phyloP scores from a whole-genome alignment of 2,888 invertebrate species.

The Zaprionus lineosus region DNA sequence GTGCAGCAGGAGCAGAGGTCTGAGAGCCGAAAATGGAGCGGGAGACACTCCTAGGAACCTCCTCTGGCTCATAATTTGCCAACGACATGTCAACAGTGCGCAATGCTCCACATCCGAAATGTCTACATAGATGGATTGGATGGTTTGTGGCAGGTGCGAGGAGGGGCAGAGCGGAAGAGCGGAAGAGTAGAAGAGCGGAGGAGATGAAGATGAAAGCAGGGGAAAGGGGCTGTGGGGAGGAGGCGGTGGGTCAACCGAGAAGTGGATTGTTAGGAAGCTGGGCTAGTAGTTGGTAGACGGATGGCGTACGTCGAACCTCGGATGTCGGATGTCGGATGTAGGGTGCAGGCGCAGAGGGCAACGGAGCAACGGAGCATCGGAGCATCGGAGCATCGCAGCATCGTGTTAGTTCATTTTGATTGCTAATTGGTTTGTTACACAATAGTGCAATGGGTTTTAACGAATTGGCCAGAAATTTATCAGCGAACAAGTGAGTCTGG shows the following conservation, averaged over 20 bases:
- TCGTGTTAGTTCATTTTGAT: conserved; percentile 82
- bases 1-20: too few species aligned
- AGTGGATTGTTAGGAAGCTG: too few species aligned
- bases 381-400: too few species aligned
- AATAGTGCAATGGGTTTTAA: conserved; percentile 78
- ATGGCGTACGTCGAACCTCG: too few species aligned
- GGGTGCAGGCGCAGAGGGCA: conserved; percentile 24
- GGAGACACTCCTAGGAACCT: too few species aligned
- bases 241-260: too few species aligned
- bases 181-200: too few species aligned
- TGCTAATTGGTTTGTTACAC: conserved; percentile 82
- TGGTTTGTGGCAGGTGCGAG: conserved; percentile 9
- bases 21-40: too few species aligned
- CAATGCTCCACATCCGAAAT: conserved; percentile 57
- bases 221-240: too few species aligned
- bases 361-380: conserved; percentile 16
- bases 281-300: too few species aligned
- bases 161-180: not conserved
- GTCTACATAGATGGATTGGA: conserved; percentile 27
- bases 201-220: not conserved
- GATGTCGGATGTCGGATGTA: too few species aligned
- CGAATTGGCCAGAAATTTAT: conserved; percentile 74
- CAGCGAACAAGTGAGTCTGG: conserved; percentile 45
- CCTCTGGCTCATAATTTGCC: conserved; percentile 72
- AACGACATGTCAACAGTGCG: conserved; percentile 72